Conservation (phyloP, 2,888 invertebrate species). For the Palloptera scutellata region DNA sequence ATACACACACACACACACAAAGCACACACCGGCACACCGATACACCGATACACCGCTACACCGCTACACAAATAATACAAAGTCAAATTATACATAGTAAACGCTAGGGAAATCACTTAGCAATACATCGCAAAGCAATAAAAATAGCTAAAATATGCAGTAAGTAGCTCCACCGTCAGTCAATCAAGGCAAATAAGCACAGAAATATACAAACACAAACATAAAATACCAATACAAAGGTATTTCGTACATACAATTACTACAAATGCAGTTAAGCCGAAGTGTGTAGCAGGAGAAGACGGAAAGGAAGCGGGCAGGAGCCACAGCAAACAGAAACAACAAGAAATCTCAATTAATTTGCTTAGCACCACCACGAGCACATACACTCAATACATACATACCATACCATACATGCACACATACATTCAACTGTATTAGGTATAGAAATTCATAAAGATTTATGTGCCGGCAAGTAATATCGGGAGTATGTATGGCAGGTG, state of each 20-base stretch:
- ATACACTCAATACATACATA: not conserved
- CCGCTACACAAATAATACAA: conserved; percentile 2
- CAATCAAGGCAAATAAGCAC: not conserved
- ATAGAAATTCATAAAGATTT: no score
- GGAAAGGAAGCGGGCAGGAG: no score
- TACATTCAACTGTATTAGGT: not conserved
- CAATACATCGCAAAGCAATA: not conserved
- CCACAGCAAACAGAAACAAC: conserved; percentile 15
- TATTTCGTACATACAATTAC: not conserved
- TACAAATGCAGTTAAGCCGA: not conserved
- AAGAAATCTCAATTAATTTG: conserved; percentile 39
- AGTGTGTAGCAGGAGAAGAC: not conserved
- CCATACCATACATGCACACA: not conserved
- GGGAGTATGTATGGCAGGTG: no score
- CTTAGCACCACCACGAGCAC: conserved; percentile 7
- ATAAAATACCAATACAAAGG: not conserved
- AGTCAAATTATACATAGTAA: conserved; percentile 33
- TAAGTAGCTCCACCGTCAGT: no score
- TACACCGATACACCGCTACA: conserved; percentile 11
- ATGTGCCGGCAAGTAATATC: no score
- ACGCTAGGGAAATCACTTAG: not conserved
- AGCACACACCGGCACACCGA: conserved; percentile 10
- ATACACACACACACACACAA: conserved; percentile 9
- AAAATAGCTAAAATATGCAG: no score
- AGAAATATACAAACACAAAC: not conserved